Evolutionary conservation across 2,797 vertebrate species (phyloP).

Genomic region (Hapalemur alaotrensis): DNA sequence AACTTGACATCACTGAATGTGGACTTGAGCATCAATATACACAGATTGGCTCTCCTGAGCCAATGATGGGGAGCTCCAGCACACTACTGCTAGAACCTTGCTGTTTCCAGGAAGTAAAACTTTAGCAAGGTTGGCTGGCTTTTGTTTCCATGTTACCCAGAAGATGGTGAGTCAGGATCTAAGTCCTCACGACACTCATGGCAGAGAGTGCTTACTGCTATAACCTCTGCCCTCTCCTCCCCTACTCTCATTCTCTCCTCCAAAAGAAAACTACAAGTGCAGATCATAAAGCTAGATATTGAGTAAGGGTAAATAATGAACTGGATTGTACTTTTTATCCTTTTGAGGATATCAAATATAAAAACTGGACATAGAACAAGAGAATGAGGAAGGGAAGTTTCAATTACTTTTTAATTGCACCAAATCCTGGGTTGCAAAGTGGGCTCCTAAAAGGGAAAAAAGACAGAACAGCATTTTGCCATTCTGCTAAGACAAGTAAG

Average conservation of each 20-base stretch:
- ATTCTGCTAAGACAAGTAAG: conserved; percentile 51
- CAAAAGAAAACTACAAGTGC: background rate
- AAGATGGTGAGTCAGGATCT: background rate
- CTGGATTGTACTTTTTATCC: background rate
- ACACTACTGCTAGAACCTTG: background rate
- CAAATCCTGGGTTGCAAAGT: background rate
- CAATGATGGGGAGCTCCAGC: background rate
- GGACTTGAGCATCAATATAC: background rate
- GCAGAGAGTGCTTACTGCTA: background rate
- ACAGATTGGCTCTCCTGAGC: background rate
- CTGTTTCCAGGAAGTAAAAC: background rate
- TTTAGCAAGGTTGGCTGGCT: background rate
- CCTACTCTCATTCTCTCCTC: background rate
- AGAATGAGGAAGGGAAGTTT: background rate
- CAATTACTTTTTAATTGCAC: background rate
- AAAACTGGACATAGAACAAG: background rate
- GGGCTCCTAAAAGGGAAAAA: background rate
- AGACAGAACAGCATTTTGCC: conserved; percentile 15
- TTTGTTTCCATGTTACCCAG: background rate
- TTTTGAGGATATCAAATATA: background rate
- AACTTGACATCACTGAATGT: background rate
- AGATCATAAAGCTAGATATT: background rate
- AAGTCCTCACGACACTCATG: background rate
- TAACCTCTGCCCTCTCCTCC: background rate
- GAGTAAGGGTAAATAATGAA: background rate